Percentiles rank a stretch among this genome's conserved stretches.
Conservation (phyloP, 2,797 vertebrate genomes). For the Nasua narica region DNA sequence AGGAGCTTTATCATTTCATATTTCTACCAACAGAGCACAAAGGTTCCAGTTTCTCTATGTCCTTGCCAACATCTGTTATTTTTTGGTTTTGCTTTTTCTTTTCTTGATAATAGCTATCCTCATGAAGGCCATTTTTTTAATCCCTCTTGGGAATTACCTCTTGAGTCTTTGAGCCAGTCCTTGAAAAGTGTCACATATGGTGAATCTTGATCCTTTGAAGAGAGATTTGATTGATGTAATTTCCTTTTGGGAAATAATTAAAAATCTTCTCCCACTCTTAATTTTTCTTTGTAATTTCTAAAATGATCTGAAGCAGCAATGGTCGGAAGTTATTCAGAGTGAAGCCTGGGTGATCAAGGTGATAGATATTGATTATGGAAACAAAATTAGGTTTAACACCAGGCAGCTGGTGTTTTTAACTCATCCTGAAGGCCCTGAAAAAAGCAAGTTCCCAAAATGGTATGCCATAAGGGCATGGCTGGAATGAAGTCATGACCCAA, state of each 20-base stretch:
- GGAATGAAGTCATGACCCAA: background rate
- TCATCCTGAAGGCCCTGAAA: background rate
- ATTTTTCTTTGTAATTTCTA: background rate
- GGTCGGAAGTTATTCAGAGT: background rate
- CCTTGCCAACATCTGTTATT: background rate
- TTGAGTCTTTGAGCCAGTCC: background rate
- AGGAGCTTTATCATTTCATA: background rate
- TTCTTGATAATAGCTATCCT: background rate
- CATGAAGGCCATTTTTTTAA: background rate
- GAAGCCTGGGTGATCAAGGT: background rate
- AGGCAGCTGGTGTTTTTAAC: background rate
- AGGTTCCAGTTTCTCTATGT: background rate
- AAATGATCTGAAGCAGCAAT: background rate
- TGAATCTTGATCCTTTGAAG: background rate
- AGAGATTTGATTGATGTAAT: background rate
- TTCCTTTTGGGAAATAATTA: constrained; percentile 15
- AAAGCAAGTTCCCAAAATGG: background rate
- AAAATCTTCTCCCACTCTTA: background rate
- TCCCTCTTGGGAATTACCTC: background rate
- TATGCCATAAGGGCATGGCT: background rate
- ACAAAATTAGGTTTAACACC: background rate
- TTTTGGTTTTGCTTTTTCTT: background rate
- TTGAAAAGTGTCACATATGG: background rate
- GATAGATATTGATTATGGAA: background rate
- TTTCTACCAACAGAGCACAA: background rate